phyloP scores from a whole-genome alignment of 2,888 invertebrate species.

The Coleophora flavipennella region DNA sequence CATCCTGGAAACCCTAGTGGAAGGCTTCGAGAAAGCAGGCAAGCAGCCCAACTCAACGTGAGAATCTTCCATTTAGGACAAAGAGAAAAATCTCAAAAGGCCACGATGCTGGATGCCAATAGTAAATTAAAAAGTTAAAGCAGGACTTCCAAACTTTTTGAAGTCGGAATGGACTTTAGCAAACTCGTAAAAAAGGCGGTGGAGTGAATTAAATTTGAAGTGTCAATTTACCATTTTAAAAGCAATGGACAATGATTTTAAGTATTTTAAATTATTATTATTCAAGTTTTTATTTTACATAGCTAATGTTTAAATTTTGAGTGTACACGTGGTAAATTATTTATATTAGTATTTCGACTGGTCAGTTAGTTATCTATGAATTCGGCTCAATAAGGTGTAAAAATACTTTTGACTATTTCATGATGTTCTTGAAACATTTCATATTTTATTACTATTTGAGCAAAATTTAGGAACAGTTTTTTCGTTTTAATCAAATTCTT shows the following conservation, averaged over 20 bases:
- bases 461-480: no score
- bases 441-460: no score
- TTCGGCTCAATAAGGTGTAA: no score
- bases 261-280: background rate
- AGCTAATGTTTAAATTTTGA: no score
- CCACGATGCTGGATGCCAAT: background rate
- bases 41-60: constrained; percentile 42
- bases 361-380: no score
- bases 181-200: constrained; percentile 13
- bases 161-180: constrained; percentile 19
- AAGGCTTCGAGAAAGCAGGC: constrained; percentile 78
- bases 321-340: no score
- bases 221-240: constrained; percentile 7
- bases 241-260: background rate
- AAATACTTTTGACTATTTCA: no score
- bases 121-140: constrained; percentile 3
- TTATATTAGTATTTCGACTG: no score
- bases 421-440: no score
- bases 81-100: constrained; percentile 8
- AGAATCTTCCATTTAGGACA: constrained; percentile 13
- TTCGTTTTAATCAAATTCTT: no score
- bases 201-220: constrained; percentile 7
- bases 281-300: no score
- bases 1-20: constrained; percentile 87
- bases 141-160: constrained; percentile 9